Evolutionary conservation across 2,888 invertebrate species (phyloP).

Genomic region (Netelia virgata): DNA sequence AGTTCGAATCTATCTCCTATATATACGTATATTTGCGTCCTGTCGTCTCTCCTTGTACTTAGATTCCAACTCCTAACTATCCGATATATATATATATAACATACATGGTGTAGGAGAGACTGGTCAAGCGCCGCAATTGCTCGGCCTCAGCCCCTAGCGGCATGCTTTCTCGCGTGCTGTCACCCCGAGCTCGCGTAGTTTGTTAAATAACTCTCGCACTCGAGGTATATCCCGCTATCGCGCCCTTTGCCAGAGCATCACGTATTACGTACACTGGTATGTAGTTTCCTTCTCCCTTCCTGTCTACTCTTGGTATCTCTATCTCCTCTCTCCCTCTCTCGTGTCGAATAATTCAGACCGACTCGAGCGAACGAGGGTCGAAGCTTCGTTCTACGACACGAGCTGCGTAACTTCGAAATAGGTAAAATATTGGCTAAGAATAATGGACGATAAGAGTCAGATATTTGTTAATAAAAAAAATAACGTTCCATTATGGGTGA

Average conservation of each 20-base stretch:
- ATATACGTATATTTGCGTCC: neutral
- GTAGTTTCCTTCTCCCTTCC: conserved; percentile 35
- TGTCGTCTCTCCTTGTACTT: neutral
- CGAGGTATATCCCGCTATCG: conserved; percentile 41
- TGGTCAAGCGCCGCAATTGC: conserved; percentile 52
- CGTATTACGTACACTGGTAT: conserved; percentile 46
- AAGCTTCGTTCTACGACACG: conserved; percentile 47
- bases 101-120: conserved; percentile 6
- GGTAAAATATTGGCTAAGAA: conserved; percentile 24
- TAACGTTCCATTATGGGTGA: no score
- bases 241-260: conserved; percentile 39
- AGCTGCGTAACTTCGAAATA: conserved; percentile 28
- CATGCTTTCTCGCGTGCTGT: conserved; percentile 65
- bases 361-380: conserved; percentile 37
- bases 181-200: conserved; percentile 61
- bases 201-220: conserved; percentile 69
- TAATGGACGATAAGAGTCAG: neutral
- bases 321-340: conserved; percentile 4
- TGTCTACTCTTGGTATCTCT: conserved; percentile 5
- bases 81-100: neutral
- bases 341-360: conserved; percentile 60
- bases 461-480: neutral
- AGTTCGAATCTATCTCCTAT: conserved; percentile 55
- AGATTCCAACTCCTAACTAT: neutral
- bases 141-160: conserved; percentile 57